Base-by-base conservation (phyloP, 2,888 invertebrate genomes). In the Copidosoma aretas region DNA sequence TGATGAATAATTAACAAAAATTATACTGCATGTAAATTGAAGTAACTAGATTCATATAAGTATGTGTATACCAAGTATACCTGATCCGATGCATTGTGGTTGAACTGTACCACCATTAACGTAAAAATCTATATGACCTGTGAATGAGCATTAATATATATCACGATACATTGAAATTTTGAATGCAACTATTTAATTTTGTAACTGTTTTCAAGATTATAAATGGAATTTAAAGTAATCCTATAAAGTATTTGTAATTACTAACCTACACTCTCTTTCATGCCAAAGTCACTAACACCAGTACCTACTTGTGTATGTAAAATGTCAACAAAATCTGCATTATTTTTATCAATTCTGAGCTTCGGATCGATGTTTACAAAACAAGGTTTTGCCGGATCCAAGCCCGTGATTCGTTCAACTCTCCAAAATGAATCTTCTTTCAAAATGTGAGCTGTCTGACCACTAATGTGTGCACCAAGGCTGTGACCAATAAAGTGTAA, bases 51-150 rank as follows among this genome's bases (percentile, higher is more conserved):
- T 22, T 17, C 14, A 4, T n/a, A 58, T 17, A 3, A 10, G 5
- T 39, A 41, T 39, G 12, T 90, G 91, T 0, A 89, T 90, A 0
- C 32, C 57, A 5, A 32, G 3, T 8, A 32, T 62, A 68, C 67
- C 19, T 43, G 54, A 54, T 5, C 58, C 59, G 10, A 64, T 1
- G 17, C 71, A 71, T 22, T 43, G 32, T n/a, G 90, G 90, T 76
- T 91, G 91, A 59, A 83, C 84, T 82, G 87, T 85, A 0, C 91
- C 91, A 0, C 90, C 90, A 69, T 91, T 91, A 0, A 90, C 88
- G 78, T 90, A 91, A 76, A 90, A 90, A 78, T 91, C 91, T 1
- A 89, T 86, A 73, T 90, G 85, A 14, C 71, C 71, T 71, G n/a
- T 41, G 60, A 54, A 39, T 19, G 21, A 22, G 53, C 41, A 32